phyloP scores from a whole-genome alignment of 2,113 vertebrate genomes.

The Zosterops japonicus region DNA sequence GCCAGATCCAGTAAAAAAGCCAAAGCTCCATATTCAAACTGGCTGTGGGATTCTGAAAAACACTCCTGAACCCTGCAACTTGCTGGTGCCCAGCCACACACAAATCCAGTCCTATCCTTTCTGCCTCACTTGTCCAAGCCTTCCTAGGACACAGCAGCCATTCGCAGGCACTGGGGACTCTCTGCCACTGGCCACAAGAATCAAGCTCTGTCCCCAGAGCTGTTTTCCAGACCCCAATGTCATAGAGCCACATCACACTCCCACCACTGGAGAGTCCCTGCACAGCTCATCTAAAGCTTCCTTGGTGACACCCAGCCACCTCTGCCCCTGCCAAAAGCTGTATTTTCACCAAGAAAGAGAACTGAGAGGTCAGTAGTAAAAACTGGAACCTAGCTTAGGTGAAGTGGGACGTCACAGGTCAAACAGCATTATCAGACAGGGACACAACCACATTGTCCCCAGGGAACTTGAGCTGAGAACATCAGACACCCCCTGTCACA shows the following conservation, averaged over 20 bases:
- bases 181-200: not conserved
- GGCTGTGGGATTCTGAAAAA: not conserved
- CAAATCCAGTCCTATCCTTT: not conserved
- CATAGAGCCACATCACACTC: not conserved
- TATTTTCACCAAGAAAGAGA: not conserved
- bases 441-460: fast-evolving
- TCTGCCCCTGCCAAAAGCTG: fast-evolving
- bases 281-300: not conserved
- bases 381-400: no score
- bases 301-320: not conserved
- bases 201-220: not conserved
- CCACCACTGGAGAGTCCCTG: no score
- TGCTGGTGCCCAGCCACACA: not conserved
- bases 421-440: not conserved
- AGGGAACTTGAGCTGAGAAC: fast-evolving
- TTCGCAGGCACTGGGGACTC: not conserved
- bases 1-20: not conserved
- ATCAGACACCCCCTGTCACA: fast-evolving
- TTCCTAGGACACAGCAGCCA: not conserved
- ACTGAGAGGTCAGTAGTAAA: not conserved
- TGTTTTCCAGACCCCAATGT: fast-evolving
- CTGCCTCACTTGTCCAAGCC: fast-evolving
- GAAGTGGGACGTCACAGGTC: not conserved
- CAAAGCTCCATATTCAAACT: not conserved
- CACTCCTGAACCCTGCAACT: fast-evolving